phyloP scores from a whole-genome alignment of 2,888 invertebrate genomes.

The Operophtera brumata region DNA sequence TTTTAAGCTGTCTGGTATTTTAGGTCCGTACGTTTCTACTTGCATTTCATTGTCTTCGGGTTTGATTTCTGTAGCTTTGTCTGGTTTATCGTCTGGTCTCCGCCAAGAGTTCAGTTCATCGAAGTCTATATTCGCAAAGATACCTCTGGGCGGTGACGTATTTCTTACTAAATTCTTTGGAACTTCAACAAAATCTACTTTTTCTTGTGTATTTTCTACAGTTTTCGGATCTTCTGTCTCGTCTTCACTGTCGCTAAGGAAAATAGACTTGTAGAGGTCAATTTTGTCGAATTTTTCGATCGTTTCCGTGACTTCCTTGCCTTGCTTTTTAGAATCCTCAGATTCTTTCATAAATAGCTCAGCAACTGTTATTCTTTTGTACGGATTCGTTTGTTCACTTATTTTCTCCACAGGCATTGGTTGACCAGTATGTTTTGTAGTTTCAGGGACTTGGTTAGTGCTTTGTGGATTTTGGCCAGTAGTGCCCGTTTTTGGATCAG shows the following conservation, averaged over 20 bases:
- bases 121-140: conserved; percentile 84
- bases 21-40: conserved; percentile 78
- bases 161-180: conserved; percentile 82
- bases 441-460: background rate
- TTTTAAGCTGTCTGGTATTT: conserved; percentile 75
- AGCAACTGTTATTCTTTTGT: conserved; percentile 71
- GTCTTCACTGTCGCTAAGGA: conserved; percentile 88
- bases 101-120: conserved; percentile 79
- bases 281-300: conserved; percentile 76
- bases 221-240: conserved; percentile 58
- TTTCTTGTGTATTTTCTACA: conserved; percentile 26
- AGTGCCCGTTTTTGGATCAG: conserved; percentile 1
- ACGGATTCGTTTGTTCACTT: conserved; percentile 35
- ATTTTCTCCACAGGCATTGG: conserved; percentile 2
- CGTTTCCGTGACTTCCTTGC: conserved; percentile 57
- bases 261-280: conserved; percentile 95
- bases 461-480: conserved; percentile 4
- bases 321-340: conserved; percentile 55
- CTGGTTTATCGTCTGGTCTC: conserved; percentile 38
- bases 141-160: conserved; percentile 85
- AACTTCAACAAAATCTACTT: conserved; percentile 48
- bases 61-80: conserved; percentile 3
- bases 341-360: conserved; percentile 73
- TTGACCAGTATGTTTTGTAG: conserved; percentile 1
- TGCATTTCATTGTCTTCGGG: conserved; percentile 9